phyloP scores from a whole-genome alignment of 2,113 vertebrate genomes.

The Amazona vittata region DNA sequence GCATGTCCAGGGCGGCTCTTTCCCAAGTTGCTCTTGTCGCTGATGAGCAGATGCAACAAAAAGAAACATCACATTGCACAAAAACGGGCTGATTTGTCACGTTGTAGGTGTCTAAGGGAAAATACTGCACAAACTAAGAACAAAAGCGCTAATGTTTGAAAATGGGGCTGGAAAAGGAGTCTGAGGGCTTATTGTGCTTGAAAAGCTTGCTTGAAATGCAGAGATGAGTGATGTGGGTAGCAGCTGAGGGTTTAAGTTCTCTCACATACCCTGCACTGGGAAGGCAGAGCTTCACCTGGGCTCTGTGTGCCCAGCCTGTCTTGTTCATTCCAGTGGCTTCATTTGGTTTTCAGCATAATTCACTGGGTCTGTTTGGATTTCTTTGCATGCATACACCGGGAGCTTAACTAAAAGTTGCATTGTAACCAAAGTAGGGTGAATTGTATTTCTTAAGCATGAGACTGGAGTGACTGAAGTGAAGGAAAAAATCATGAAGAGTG shows the following conservation, averaged over 20 bases:
- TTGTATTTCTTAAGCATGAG: not conserved
- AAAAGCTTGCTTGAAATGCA: not conserved
- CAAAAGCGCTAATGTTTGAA: not conserved
- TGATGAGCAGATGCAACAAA: not conserved
- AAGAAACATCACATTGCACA: not conserved
- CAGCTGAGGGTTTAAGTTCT: not conserved
- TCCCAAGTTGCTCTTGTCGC: not conserved
- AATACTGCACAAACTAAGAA: not conserved
- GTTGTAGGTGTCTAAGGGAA: not conserved
- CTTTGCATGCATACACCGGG: not conserved
- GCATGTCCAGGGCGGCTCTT: not conserved
- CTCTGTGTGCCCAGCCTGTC: not conserved
- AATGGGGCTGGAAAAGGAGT: not conserved
- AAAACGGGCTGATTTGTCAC: not conserved
- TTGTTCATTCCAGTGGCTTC: not conserved
- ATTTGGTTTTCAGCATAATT: not conserved
- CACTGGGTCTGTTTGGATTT: not conserved
- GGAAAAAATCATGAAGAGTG: not conserved
- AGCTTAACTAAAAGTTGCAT: not conserved
- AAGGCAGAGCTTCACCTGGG: not conserved
- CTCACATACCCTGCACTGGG: not conserved
- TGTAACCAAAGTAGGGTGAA: not conserved
- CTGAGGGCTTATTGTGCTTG: not conserved
- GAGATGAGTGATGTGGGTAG: not conserved
- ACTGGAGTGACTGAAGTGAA: not conserved